Percentiles rank a stretch among this genome's conserved stretches.
Conservation (phyloP, 1,140 invertebrate genomes). For the Trichoplusia ni region DNA sequence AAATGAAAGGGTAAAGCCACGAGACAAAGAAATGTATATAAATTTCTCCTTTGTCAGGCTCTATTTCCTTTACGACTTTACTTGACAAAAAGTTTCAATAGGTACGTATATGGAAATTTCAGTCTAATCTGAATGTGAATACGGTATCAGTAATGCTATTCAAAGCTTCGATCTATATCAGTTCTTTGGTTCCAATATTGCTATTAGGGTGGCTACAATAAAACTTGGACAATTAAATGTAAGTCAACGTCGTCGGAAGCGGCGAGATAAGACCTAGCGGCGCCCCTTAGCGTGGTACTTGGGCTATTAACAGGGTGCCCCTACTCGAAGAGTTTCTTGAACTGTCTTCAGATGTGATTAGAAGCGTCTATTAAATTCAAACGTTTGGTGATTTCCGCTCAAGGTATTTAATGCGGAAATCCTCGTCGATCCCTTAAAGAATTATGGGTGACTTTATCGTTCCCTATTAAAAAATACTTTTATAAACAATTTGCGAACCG, state of each 20-base stretch:
- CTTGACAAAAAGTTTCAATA: constrained; percentile 11
- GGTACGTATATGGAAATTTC: constrained; percentile 2
- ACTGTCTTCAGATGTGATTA: constrained; percentile 52
- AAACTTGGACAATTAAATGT: constrained; percentile 78
- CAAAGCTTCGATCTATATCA: constrained; percentile 37
- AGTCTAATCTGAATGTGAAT: constrained; percentile 31
- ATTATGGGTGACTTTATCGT: constrained; percentile 16
- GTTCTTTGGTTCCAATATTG: constrained; percentile 50
- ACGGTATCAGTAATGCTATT: constrained; percentile 39
- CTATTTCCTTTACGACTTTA: constrained; percentile 16
- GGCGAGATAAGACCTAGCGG: constrained; percentile 70
- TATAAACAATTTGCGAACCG: constrained; percentile 18
- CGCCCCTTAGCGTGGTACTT: constrained; percentile 62
- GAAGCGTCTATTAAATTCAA: constrained; percentile 51
- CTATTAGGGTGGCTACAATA: constrained; percentile 67
- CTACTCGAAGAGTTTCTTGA: constrained; percentile 39
- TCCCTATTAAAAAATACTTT: constrained; percentile 23
- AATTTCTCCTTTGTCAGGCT: constrained; percentile 1
- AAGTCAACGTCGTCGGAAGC: constrained; percentile 63
- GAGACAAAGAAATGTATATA: too few species aligned
- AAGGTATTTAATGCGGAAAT: constrained; percentile 26
- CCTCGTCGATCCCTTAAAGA: constrained; percentile 9
- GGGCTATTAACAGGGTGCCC: constrained; percentile 69
- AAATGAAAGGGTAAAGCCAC: too few species aligned
- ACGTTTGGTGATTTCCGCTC: constrained; percentile 31